Base-by-base conservation (phyloP, 2,888 invertebrate species). In the Drosophila koepferae region DNA sequence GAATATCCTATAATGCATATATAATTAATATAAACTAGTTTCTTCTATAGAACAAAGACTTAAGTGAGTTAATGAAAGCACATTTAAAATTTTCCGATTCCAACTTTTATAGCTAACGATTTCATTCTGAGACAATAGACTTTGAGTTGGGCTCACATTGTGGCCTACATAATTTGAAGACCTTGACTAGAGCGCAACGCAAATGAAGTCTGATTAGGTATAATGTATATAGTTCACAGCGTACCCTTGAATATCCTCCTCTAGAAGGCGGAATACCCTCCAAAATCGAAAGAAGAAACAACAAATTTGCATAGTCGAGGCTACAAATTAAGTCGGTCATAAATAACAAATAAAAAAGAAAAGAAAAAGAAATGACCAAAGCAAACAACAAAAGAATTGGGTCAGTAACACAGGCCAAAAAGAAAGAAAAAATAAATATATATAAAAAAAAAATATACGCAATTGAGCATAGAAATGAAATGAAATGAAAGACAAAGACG, bases 261-360 rank as follows among this genome's bases (percentile, higher is more conserved):
- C 40, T 49, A 31, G 28, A 1, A 12, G 31, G 16, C 34, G n/a
- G 31, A 23, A 54, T 10, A 16, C 31, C 28, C 48, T 12, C 10
- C 14, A 8, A 34, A 34, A 8, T 18, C 49, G 49, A 51, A 36
- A 61, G 34, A 34, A 49, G 44, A 69, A 61, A 38, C 38, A 58
- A 34, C 28, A 64, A 72, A 84, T 84, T 87, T 89, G 81, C 86
- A 84, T 84, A 89, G 88, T 78, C 71, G 61, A 73, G 74, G 73
- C 84, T 68, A 76, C 85, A 80, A 84, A 87, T 89, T 84, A 87
- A 84, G 71, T 71, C 84, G 68, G 86, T 76, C 87, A 84, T 89
- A 89, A 84, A 85, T 90, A 89, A 90, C 77, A 89, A 88, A 85
- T 89, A 72, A 80, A 85, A 80, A 86, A 82, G 86, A 85, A 88